Conservation (phyloP, 2,797 vertebrate species). For the Dicrostonyx torquatus region DNA sequence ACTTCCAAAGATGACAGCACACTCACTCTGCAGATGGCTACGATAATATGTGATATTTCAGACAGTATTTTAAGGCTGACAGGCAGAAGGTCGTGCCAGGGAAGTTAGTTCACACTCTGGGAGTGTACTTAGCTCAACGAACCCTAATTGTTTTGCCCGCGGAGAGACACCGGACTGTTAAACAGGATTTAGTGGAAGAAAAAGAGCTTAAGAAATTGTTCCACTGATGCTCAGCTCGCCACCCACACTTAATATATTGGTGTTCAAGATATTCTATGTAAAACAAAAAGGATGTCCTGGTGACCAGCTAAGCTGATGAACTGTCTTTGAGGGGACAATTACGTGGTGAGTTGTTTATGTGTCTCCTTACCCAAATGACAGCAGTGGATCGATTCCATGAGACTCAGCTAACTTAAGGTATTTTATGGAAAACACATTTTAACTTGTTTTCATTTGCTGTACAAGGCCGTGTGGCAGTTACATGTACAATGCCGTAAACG, state of each 20-base stretch:
- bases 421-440: slow-evolving; percentile 46
- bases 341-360: slow-evolving; percentile 21
- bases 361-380: slow-evolving; percentile 34
- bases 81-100: slow-evolving; percentile 42
- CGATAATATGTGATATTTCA: slow-evolving; percentile 34
- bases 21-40: slow-evolving; percentile 48
- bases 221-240: slow-evolving; percentile 49
- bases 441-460: slow-evolving; percentile 49
- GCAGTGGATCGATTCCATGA: slow-evolving; percentile 20
- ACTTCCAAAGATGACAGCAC: slow-evolving; percentile 49
- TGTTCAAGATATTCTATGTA: slow-evolving; percentile 28
- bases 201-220: slow-evolving; percentile 57
- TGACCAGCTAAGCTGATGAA: slow-evolving; percentile 51
- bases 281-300: slow-evolving; percentile 6
- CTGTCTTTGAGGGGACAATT: slow-evolving; percentile 53
- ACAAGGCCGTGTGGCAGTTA: background rate
- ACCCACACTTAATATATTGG: slow-evolving; percentile 48
- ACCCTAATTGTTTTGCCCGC: slow-evolving; percentile 55
- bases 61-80: slow-evolving; percentile 41
- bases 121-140: slow-evolving; percentile 55
- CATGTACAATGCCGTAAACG: background rate
- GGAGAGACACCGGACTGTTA: slow-evolving; percentile 59
- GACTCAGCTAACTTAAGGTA: slow-evolving; percentile 48
- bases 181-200: slow-evolving; percentile 55
- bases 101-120: slow-evolving; percentile 42